Evolutionary conservation across 2,888 invertebrate genomes (phyloP), one percentile per base, ranked within the genome.

Genomic region (Sisyra terminalis): DNA sequence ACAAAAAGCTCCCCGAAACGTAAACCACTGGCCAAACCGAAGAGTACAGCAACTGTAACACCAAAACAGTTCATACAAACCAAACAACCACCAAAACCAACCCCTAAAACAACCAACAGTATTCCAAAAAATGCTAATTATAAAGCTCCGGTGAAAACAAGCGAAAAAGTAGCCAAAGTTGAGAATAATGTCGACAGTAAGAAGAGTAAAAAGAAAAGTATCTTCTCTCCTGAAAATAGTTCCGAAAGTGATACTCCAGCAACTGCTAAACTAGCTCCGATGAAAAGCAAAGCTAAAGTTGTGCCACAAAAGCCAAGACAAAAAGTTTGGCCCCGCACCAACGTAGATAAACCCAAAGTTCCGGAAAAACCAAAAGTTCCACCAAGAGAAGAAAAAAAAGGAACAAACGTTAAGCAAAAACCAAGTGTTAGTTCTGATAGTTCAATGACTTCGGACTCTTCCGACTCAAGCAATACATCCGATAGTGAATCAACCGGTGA

Each of bases 211-310:
- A 80, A 78, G 57, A 83, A 81, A 56, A 82, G 84, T 53, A 85
- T 85, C 53, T 85, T 85, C 53, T 85, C 85, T 42, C 84, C 85
- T 0, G 84, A 82, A 50, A 84, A 84, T 49, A 74, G 75, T 48
- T 75, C 75, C n/a, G 76, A 75, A 52, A 75, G 75, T 48, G 69
- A 70, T 46, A 57, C 55, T 40, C 58, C 63, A 13, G 53, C 59
- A 34, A 58, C 62, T 9, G 55, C 61, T 2, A 71, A 69, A 53
- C 46, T 61, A 13, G 58, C 52, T 29, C 54, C 59, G 4, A 56
- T 61, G 46, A 67, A 69, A 50, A 53, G 56, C 32, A 53, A 57
- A 41, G 57, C 53, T 30, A 60, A 51, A 53, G 49, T 57, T 14
- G 50, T 56, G 10, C 59, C 58, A 47, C 48, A 53, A 35, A 65